Percentiles rank a stretch among this genome's conserved stretches.
Conservation (phyloP, 2,113 vertebrate genomes). For the Percina caprodes region DNA sequence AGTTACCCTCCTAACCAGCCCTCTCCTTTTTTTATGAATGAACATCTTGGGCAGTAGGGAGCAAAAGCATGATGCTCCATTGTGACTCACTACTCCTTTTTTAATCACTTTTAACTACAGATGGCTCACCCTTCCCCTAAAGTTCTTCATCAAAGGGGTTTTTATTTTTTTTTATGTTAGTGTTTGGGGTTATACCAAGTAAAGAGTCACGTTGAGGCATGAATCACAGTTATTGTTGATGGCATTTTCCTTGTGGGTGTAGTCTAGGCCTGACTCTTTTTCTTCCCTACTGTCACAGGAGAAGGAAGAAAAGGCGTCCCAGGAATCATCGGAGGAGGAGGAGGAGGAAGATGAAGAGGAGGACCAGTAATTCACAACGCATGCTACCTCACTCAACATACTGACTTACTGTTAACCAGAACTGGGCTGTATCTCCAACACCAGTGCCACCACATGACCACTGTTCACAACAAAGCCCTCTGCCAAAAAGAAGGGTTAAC, state of each 20-base stretch:
- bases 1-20: slow-evolving; percentile 71
- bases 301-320: slow-evolving; percentile 93
- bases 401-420: slow-evolving; percentile 85
- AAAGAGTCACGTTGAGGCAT: slow-evolving; percentile 38
- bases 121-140: slow-evolving; percentile 61
- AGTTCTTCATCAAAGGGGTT: slow-evolving; percentile 54
- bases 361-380: slow-evolving; percentile 89
- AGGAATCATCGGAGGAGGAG: slow-evolving; percentile 94
- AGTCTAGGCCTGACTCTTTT: not conserved
- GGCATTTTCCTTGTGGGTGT: slow-evolving; percentile 46
- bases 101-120: slow-evolving; percentile 74
- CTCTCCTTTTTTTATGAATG: slow-evolving; percentile 91
- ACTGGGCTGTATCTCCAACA: slow-evolving; percentile 82
- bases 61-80: slow-evolving; percentile 77
- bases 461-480: slow-evolving; percentile 67
- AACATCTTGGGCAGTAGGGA: slow-evolving; percentile 52
- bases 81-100: slow-evolving; percentile 86
- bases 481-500: slow-evolving; percentile 65
- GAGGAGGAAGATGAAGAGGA: slow-evolving; percentile 91
- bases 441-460: slow-evolving; percentile 82
- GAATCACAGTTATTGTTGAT: slow-evolving; percentile 50
- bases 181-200: slow-evolving; percentile 19
- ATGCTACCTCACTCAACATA: slow-evolving; percentile 89
- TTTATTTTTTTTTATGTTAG: slow-evolving; percentile 27
- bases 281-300: slow-evolving; percentile 77